These are phyloP conservation scores for Cichlasoma orientale DNA, from an alignment of 2,797 vertebrate genomes.

Conservation along the genomic window DNA sequence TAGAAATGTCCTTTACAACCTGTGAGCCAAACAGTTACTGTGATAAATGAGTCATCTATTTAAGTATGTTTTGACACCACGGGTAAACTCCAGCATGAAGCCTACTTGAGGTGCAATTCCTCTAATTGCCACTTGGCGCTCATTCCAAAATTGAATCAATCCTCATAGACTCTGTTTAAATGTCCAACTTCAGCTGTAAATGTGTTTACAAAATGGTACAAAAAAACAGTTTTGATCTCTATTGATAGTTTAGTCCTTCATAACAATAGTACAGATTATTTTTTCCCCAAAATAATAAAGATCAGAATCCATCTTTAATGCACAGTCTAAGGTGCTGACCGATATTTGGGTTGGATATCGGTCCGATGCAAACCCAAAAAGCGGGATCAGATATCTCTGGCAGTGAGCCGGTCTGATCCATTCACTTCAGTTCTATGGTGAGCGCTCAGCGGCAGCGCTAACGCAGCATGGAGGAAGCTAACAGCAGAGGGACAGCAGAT, in stretches of 20 bases:
- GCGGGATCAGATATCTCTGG: background rate
- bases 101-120: background rate
- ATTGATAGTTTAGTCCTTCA: background rate
- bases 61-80: background rate
- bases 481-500: too few species aligned
- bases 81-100: background rate
- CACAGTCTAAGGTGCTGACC: background rate
- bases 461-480: too few species aligned
- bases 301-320: background rate
- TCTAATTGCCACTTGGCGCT: background rate
- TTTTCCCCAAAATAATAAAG: background rate
- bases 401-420: background rate
- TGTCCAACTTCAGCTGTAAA: background rate
- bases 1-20: background rate
- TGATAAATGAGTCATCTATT: background rate
- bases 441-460: too few species aligned
- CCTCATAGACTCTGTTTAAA: background rate
- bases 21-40: background rate
- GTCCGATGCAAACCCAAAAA: background rate
- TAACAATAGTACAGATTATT: background rate
- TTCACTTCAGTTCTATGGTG: background rate
- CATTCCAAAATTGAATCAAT: background rate
- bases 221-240: background rate
- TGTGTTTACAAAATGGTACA: background rate
- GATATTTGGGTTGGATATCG: background rate